phyloP scores from a whole-genome alignment of 2,888 invertebrate species.

The Leucoptera coffeella region DNA sequence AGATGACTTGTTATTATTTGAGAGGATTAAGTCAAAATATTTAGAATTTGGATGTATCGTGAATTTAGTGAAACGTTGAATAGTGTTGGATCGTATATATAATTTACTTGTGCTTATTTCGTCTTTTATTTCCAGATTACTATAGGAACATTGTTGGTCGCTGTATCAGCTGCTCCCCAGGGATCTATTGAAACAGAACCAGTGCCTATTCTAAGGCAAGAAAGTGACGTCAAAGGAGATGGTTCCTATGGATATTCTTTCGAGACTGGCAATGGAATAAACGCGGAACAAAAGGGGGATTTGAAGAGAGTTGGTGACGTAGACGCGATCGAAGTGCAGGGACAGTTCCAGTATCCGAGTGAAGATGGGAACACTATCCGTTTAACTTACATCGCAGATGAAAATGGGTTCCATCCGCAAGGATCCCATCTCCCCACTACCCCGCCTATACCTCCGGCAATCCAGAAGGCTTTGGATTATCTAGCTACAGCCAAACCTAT shows the following conservation, averaged over 20 bases:
- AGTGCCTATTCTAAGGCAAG: constrained; percentile 48
- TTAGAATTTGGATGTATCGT: too few relatives aligned
- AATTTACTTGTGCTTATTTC: too few relatives aligned
- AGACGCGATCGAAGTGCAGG: constrained; percentile 50
- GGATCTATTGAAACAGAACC: constrained; percentile 21
- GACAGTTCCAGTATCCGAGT: constrained; percentile 57
- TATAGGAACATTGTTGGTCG: too few relatives aligned
- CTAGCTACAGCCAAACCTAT: constrained; percentile 60
- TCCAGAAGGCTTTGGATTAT: constrained; percentile 60
- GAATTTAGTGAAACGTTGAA: too few relatives aligned
- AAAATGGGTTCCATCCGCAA: constrained; percentile 63
- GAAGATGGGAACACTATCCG: constrained; percentile 60
- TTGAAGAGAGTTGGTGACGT: constrained; percentile 50
- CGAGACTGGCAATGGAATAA: constrained; percentile 61
- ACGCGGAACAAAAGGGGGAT: constrained; percentile 46
- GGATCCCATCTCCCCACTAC: constrained; percentile 58
- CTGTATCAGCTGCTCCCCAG: constrained; percentile 34
- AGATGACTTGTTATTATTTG: too few relatives aligned
- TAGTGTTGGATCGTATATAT: too few relatives aligned
- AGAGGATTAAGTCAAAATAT: too few relatives aligned
- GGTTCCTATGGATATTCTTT: constrained; percentile 55
- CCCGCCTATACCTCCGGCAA: constrained; percentile 64
- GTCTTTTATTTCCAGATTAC: too few relatives aligned
- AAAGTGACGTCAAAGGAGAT: constrained; percentile 49
- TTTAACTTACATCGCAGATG: constrained; percentile 60